Conservation (phyloP, 2,797 vertebrate genomes). For the Nannoperca australis region DNA sequence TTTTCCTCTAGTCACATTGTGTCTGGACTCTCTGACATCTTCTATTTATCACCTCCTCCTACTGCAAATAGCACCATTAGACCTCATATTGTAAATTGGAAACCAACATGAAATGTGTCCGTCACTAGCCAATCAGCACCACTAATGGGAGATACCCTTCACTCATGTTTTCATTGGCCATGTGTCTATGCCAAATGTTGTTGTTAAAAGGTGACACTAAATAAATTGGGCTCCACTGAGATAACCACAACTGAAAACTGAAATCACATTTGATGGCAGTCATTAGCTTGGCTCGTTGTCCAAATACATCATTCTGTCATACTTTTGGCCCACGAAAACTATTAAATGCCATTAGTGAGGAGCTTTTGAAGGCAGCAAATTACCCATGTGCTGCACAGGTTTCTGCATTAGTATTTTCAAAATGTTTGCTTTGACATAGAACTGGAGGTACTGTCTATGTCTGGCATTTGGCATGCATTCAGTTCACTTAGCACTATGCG, state of each 20-base stretch:
- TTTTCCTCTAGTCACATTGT: conserved; percentile 48
- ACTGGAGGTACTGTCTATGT: conserved; percentile 33
- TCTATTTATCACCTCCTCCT: conserved; percentile 62
- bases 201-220: conserved; percentile 85
- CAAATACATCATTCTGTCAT: conserved; percentile 86
- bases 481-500: background rate
- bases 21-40: conserved; percentile 43
- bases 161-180: conserved; percentile 70
- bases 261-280: conserved; percentile 86
- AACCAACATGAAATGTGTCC: conserved; percentile 67
- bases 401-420: conserved; percentile 63
- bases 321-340: conserved; percentile 78
- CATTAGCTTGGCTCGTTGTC: conserved; percentile 83
- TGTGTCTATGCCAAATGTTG: conserved; percentile 80
- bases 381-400: conserved; percentile 68
- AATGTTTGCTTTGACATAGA: conserved; percentile 64
- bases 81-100: conserved; percentile 62
- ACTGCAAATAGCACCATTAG: conserved; percentile 61
- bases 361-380: conserved; percentile 75
- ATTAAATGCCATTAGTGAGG: conserved; percentile 82
- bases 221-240: conserved; percentile 83
- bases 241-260: conserved; percentile 82
- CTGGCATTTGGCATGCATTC: conserved; percentile 11
- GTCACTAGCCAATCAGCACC: conserved; percentile 75
- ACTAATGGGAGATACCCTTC: conserved; percentile 75